Percentiles rank a stretch among this genome's conserved stretches.
phyloP scores from a whole-genome alignment of 2,888 invertebrate species.

The Euzetes globulus region DNA sequence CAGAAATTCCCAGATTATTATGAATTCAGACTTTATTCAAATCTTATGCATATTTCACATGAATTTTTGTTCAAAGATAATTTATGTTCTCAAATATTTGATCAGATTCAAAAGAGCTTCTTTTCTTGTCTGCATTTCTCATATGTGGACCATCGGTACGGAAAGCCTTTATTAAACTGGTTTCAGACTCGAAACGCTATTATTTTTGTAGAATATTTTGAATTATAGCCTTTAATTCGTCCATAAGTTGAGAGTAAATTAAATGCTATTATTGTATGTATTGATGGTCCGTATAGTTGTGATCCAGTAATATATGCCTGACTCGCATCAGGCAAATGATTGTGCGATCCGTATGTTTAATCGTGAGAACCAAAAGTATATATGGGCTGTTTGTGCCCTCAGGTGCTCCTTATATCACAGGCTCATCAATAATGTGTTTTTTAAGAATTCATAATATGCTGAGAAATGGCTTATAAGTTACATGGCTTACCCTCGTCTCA shows the following conservation, averaged over 20 bases:
- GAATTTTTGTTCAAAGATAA: no score
- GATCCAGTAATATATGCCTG: constrained; percentile 22
- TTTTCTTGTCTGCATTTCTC: no score
- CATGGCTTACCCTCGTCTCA: background rate
- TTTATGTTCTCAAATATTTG: no score
- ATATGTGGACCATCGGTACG: no score
- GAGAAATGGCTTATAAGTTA: background rate
- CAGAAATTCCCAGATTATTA: no score
- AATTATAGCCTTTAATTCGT: constrained; percentile 25
- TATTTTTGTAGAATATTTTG: background rate
- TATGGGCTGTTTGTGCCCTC: constrained; percentile 28
- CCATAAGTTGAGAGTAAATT: background rate
- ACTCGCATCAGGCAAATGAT: background rate
- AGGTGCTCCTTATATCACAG: constrained; percentile 1
- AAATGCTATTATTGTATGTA: no score
- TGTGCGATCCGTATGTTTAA: constrained; percentile 18
- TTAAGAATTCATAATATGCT: constrained; percentile 18
- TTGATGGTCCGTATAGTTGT: background rate
- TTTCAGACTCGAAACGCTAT: background rate
- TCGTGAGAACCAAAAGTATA: constrained; percentile 30
- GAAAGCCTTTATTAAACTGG: no score
- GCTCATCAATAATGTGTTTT: constrained; percentile 28
- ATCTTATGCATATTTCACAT: no score
- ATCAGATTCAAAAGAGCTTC: no score
- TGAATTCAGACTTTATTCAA: no score